These are phyloP conservation scores for Notamacropus eugenii DNA, from an alignment of 2,797 vertebrate species.

Conservation along the genomic window DNA sequence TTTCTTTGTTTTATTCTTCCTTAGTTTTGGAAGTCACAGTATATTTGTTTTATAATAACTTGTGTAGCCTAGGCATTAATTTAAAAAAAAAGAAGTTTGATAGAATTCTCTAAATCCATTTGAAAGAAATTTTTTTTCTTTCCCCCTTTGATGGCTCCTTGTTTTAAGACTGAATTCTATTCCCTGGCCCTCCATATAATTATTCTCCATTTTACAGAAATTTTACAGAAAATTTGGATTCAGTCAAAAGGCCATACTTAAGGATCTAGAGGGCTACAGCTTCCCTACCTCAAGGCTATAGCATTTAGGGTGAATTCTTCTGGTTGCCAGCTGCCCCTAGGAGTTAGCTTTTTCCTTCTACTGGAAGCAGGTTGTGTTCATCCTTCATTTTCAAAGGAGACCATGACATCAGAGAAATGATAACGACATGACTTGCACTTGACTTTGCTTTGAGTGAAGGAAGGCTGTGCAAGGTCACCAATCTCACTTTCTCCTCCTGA, in stretches of 20 bases:
- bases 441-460: no score
- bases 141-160: neutral
- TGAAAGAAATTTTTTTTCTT: neutral
- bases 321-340: neutral
- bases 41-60: neutral
- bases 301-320: neutral
- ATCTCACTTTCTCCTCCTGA: no score
- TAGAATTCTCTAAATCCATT: neutral
- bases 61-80: neutral
- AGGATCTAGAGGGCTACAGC: no score
- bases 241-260: no score
- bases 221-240: no score
- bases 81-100: neutral
- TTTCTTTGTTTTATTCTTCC: neutral
- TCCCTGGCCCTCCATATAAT: neutral
- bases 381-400: no score
- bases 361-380: neutral
- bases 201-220: neutral
- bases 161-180: neutral
- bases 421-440: no score
- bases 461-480: no score
- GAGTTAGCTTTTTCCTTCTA: neutral
- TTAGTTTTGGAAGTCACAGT: neutral
- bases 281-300: neutral
- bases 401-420: no score